Percentiles rank a stretch among this genome's conserved stretches.
phyloP scores from a whole-genome alignment of 92 coral and sea anemone genomes.

The Nematostella vectensis region DNA sequence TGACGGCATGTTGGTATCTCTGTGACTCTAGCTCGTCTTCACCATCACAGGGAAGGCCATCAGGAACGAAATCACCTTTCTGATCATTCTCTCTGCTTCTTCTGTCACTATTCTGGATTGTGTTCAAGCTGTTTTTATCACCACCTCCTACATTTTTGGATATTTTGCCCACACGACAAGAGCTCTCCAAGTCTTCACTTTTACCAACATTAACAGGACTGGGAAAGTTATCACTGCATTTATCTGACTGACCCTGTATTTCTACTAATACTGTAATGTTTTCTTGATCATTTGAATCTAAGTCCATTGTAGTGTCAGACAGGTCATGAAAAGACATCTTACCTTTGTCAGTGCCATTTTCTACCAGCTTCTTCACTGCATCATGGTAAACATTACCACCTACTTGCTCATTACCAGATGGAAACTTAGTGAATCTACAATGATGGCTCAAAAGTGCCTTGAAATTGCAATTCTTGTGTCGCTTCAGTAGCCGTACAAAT shows the following conservation, averaged over 20 bases:
- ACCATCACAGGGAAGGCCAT: neutral
- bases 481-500: constrained; percentile 28
- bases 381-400: neutral
- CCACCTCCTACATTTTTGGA: too few relatives aligned
- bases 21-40: too few relatives aligned
- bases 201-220: too few relatives aligned
- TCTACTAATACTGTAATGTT: too few relatives aligned
- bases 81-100: neutral
- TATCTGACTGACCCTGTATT: neutral
- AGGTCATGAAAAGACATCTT: too few relatives aligned
- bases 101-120: neutral
- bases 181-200: too few relatives aligned
- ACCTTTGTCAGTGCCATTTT: constrained; percentile 7
- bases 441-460: constrained; percentile 33
- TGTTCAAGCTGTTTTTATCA: neutral
- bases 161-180: too few relatives aligned
- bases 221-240: neutral
- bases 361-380: neutral
- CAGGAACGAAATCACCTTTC: too few relatives aligned
- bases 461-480: constrained; percentile 52
- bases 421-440: too few relatives aligned
- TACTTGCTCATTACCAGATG: too few relatives aligned
- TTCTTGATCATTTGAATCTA: too few relatives aligned
- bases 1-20: constrained; percentile 10
- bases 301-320: too few relatives aligned